Percentiles rank a stretch among this genome's conserved stretches.
Conservation (phyloP, 2,113 vertebrate genomes). For the Dissostichus mawsoni region DNA sequence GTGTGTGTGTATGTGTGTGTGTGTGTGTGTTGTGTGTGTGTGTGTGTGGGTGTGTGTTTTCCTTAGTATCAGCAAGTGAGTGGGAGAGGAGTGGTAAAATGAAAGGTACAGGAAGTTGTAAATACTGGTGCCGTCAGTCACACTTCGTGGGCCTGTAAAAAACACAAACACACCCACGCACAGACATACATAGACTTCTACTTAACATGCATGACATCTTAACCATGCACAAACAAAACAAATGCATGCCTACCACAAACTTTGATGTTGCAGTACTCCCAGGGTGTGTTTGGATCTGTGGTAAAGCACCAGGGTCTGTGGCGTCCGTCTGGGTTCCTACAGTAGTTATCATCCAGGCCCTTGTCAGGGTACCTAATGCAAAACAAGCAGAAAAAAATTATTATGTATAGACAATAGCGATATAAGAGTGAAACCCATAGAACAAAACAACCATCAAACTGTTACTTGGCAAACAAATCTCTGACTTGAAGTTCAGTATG, state of each 20-base stretch:
- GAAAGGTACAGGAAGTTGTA: conserved; percentile 86
- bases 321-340: conserved; percentile 97
- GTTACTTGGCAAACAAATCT: neutral
- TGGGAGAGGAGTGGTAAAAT: conserved; percentile 30
- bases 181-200: conserved; percentile 8
- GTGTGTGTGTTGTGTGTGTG: conserved; percentile 10
- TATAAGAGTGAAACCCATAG: neutral
- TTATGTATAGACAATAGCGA: neutral
- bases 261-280: conserved; percentile 99
- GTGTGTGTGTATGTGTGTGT: conserved; percentile 22
- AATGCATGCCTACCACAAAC: conserved; percentile 90
- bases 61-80: conserved; percentile 5
- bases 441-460: neutral
- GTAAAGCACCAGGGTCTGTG: conserved; percentile 97
- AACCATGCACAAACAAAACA: conserved; percentile 48
- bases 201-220: conserved; percentile 16
- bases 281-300: conserved; percentile 92
- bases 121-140: conserved; percentile 75
- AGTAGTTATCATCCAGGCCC: conserved; percentile 98
- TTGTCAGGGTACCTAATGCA: conserved; percentile 92
- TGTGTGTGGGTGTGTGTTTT: neutral
- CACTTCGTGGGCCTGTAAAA: neutral
- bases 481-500: neutral
- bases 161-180: conserved; percentile 35
- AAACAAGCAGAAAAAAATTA: conserved; percentile 31